Conservation (phyloP, 2,888 invertebrate genomes). For the Drosophila robusta region DNA sequence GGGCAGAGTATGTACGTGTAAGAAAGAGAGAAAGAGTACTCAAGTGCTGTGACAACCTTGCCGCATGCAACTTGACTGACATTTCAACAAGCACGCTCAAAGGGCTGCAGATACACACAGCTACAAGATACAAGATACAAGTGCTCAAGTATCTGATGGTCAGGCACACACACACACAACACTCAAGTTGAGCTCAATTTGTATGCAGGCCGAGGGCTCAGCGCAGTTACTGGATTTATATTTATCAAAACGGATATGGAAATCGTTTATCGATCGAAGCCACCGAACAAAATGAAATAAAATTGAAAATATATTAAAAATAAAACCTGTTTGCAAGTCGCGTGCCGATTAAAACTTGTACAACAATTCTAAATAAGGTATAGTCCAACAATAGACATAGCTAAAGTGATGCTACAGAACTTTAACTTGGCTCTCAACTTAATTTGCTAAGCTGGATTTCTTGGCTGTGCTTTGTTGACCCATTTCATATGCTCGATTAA, state of each 20-base stretch:
- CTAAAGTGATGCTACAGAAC: not conserved
- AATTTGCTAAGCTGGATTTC: conserved; percentile 33
- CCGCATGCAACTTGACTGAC: conserved; percentile 54
- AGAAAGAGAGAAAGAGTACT: conserved; percentile 10
- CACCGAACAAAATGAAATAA: conserved; percentile 2
- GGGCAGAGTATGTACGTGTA: not conserved
- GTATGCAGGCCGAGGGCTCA: conserved; percentile 59
- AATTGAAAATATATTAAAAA: not conserved
- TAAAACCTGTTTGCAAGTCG: conserved; percentile 52
- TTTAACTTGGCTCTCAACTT: conserved; percentile 27
- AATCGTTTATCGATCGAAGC: conserved; percentile 56
- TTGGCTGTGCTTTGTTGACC: conserved; percentile 47
- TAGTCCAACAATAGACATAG: not conserved
- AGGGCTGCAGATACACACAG: conserved; percentile 36
- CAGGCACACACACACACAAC: conserved; percentile 25
- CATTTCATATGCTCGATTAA: conserved; percentile 68
- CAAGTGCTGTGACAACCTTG: conserved; percentile 60
- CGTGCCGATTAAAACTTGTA: conserved; percentile 34
- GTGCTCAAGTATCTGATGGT: conserved; percentile 36
- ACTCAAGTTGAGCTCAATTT: conserved; percentile 59
- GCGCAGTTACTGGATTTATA: conserved; percentile 49
- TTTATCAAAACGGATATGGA: conserved; percentile 72
- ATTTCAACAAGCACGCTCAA: conserved; percentile 45
- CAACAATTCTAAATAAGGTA: conserved; percentile 13
- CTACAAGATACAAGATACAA: conserved; percentile 23